Percentiles rank a stretch among this genome's conserved stretches.
phyloP scores from a whole-genome alignment of 2,113 vertebrate genomes.

The Triplophysa siluroides region DNA sequence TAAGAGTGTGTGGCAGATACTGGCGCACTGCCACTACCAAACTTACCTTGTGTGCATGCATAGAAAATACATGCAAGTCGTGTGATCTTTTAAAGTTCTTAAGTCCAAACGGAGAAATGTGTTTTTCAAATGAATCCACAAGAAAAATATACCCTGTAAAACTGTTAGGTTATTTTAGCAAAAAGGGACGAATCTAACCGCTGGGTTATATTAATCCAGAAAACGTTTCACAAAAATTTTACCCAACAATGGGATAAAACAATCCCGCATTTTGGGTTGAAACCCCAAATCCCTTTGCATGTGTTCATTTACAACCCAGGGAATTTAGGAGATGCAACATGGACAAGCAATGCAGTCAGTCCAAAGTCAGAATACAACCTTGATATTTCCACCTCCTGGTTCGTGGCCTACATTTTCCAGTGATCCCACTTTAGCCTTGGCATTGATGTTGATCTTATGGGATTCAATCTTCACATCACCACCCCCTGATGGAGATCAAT shows the following conservation, averaged over 20 bases:
- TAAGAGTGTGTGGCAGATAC: neutral
- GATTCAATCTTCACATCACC: constrained; percentile 90
- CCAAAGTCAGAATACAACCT: constrained; percentile 71
- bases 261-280: no score
- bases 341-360: neutral
- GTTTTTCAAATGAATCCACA: neutral
- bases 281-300: no score
- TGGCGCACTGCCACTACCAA: neutral
- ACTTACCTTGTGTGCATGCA: neutral
- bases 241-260: no score
- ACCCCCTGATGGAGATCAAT: constrained; percentile 74
- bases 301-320: no score
- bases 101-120: neutral
- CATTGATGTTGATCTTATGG: constrained; percentile 86
- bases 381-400: constrained; percentile 74
- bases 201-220: no score
- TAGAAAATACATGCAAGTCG: no score
- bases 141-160: no score
- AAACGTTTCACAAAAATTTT: no score
- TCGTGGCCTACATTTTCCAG: constrained; percentile 81
- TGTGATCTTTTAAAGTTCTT: neutral
- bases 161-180: no score
- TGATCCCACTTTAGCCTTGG: constrained; percentile 87
- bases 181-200: no score
- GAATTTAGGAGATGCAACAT: no score